A percentile compares a stretch with the other conserved stretches of the same genome.
Evolutionary conservation across 2,113 vertebrate genomes (phyloP).

Genomic region (Syrmaticus mikado): DNA sequence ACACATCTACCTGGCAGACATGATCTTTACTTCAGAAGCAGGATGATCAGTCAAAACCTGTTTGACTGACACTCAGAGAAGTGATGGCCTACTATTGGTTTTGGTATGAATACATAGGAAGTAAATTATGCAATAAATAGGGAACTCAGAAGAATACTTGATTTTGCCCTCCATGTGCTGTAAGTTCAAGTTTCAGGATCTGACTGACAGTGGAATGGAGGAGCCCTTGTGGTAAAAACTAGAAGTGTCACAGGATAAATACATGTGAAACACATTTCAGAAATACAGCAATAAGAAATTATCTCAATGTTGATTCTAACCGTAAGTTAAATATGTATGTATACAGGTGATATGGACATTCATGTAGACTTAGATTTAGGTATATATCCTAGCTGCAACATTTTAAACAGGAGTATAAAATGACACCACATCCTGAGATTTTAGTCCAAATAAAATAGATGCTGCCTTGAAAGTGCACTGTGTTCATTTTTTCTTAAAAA

Average conservation of each 20-base stretch:
- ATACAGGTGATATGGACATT: not conserved
- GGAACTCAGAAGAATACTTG: not conserved
- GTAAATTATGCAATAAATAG: not conserved
- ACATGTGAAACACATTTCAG: not conserved
- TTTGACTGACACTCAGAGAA: not conserved
- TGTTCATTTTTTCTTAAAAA: constrained; percentile 45
- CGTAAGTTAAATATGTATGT: not conserved
- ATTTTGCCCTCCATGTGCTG: not conserved
- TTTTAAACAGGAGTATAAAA: not conserved
- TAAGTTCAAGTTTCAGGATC: not conserved
- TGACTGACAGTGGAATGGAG: not conserved
- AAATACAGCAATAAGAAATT: not conserved
- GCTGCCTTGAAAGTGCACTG: constrained; percentile 9
- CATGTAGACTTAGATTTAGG: not conserved
- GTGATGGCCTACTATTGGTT: not conserved
- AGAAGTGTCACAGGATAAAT: not conserved
- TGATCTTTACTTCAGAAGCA: not conserved
- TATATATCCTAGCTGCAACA: not conserved
- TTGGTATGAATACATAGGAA: not conserved
- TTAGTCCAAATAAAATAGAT: not conserved
- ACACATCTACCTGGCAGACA: not conserved
- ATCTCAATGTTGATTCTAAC: not conserved
- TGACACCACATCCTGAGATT: not conserved
- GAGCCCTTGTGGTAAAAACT: not conserved
- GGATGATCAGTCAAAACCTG: not conserved